A percentile compares a stretch with the other conserved stretches of the same genome.
phyloP scores from a whole-genome alignment of 2,888 invertebrate genomes.

The Gnatocerus cornutus region DNA sequence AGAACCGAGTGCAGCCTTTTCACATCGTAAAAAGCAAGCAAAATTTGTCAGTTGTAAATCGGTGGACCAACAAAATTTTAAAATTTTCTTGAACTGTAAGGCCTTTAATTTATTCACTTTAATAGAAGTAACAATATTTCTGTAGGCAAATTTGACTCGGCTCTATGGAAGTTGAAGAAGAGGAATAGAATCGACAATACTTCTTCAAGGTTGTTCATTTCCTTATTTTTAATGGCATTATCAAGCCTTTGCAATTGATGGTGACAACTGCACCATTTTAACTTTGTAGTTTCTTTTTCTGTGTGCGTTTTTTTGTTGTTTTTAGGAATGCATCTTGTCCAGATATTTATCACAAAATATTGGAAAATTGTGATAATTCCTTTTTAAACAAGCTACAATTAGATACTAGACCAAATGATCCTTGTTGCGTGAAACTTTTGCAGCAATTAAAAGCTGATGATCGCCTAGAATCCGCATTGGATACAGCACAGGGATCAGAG shows the following conservation, averaged over 20 bases:
- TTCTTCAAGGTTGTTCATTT: background rate
- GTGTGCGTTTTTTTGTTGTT: background rate
- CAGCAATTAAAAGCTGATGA: too few relatives aligned
- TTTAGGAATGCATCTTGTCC: background rate
- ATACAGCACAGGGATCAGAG: background rate
- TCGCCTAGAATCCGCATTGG: too few relatives aligned
- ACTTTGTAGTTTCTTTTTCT: background rate
- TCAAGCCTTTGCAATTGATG: slow-evolving; percentile 1
- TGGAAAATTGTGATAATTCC: background rate
- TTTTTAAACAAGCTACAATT: background rate
- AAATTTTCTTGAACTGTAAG: background rate
- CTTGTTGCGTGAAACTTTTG: background rate
- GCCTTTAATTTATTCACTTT: too few relatives aligned
- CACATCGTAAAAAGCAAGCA: background rate
- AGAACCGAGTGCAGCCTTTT: background rate
- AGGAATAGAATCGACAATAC: too few relatives aligned
- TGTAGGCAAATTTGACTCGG: background rate
- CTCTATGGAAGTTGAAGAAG: background rate
- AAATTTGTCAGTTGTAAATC: too few relatives aligned
- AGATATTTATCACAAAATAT: background rate
- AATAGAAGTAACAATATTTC: background rate
- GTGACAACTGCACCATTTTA: background rate
- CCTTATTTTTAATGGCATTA: background rate
- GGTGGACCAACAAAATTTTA: background rate
- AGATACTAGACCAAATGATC: too few relatives aligned